Conservation (phyloP, 2,113 vertebrate species). For the Cebidichthys violaceus region DNA sequence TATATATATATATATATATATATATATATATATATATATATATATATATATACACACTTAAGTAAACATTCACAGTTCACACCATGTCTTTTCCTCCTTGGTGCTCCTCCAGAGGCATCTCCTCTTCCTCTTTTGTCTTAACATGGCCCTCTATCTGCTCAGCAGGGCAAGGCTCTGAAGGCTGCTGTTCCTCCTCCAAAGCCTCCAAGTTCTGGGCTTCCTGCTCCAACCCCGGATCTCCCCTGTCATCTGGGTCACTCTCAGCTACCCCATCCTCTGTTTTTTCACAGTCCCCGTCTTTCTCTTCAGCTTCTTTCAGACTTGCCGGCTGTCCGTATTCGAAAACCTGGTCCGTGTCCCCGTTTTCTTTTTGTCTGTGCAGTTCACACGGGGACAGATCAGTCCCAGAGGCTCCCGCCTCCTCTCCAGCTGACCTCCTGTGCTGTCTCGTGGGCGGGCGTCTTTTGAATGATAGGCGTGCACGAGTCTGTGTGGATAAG, state of each 20-base stretch:
- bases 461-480: slow-evolving; percentile 83
- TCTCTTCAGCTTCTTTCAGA: slow-evolving; percentile 45
- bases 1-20: too few relatives aligned
- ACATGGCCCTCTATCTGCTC: slow-evolving; percentile 5
- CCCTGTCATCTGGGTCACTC: slow-evolving; percentile 9
- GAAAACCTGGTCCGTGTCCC: slow-evolving; percentile 56
- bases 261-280: slow-evolving; percentile 31
- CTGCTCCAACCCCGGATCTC: slow-evolving; percentile 25
- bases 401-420: slow-evolving; percentile 17
- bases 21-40: too few relatives aligned
- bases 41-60: too few relatives aligned
- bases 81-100: slow-evolving; percentile 28
- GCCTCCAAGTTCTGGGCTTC: slow-evolving; percentile 5
- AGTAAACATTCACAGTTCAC: slow-evolving; percentile 57
- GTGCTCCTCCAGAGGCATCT: slow-evolving; percentile 17
- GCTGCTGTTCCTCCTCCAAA: slow-evolving; percentile 34
- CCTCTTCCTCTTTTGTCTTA: slow-evolving; percentile 7
- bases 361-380: slow-evolving; percentile 59
- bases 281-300: slow-evolving; percentile 53
- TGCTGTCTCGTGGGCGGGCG: slow-evolving; percentile 83
- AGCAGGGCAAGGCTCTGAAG: slow-evolving; percentile 4
- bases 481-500: slow-evolving; percentile 74
- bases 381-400: slow-evolving; percentile 52
- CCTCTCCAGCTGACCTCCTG: slow-evolving; percentile 80
- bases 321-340: neutral